Evolutionary conservation across 1,140 invertebrate species (phyloP), one percentile per base, ranked within the genome.

Genomic region (Daktulosphaira vitifoliae): DNA sequence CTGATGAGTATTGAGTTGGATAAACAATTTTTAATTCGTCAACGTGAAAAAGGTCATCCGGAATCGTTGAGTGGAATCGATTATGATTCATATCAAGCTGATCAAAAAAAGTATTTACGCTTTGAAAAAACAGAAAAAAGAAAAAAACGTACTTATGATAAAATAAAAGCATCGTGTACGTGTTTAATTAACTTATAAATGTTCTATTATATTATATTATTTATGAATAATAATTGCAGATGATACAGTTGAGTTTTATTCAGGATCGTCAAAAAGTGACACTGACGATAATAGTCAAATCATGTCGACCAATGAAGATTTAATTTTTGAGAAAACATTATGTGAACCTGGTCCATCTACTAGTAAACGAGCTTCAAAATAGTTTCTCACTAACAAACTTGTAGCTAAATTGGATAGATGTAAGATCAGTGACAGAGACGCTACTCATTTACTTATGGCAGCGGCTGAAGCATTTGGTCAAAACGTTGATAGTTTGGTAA

Each of bases 341-440:
- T 20, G 13, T 15, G 67, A 50, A 50, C 42, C 46, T 38, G 66
- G 69, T 52, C 51, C 50, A 6, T 69, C 65, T 62, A 53, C 53
- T 52, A 4, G 39, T 18, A n/a, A n/a, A n/a, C 67, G 69, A 22
- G 62, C 65, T 66, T 50, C 29, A 38, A 44, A 7, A 62, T 8
- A 53, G 29, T 38, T 53, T 37, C 29, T 38, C 8, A 70, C 11
- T 37, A 65, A 69, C 65, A 65, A 67, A 50, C 18, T 70, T 5
- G 69, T 71, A 18, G 22, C 54, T 25, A 67, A 66, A 13, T n/a
- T 70, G 11, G 67, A 71, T 54, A 70, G 67, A 44, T 70, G 68
- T 33, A 50, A 68, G 26, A 51, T 71, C 51, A 52, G 44, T 48
- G 69, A 69, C 38, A 50, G 69, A 26, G 66, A 70, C 68, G 65